These are phyloP conservation scores for roundworm (Caenorhabditis elegans) DNA, from an alignment of 1,140 invertebrate species.

Conservation along the genomic window DNA sequence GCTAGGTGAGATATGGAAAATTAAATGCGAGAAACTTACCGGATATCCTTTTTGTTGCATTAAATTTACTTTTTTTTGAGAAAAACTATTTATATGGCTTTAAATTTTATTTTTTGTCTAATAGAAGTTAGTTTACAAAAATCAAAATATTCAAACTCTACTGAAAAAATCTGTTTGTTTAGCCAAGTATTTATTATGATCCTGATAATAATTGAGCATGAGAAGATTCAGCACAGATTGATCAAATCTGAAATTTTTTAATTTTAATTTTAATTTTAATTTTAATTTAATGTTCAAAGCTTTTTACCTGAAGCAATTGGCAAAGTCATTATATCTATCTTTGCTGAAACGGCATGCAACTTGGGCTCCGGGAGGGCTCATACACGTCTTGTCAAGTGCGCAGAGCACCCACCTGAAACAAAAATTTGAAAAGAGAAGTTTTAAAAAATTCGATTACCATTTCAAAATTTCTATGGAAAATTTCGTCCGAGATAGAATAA, in stretches of 20 bases:
- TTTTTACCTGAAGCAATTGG: not conserved
- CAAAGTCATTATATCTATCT: not conserved
- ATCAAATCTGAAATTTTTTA: not conserved
- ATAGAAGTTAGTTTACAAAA: no score
- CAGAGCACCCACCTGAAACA: not conserved
- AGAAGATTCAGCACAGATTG: not conserved
- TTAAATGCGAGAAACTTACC: no score
- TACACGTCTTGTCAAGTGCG: not conserved
- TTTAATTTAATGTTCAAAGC: no score
- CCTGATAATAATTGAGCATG: not conserved
- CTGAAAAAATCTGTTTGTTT: no score
- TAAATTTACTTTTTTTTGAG: no score
- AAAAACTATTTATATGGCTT: no score
- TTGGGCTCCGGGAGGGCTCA: not conserved
- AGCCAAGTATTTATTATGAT: not conserved
- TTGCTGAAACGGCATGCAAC: not conserved
- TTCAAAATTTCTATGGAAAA: not conserved
- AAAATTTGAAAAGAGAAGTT: no score
- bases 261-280: not conserved
- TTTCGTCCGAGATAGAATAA: not conserved
- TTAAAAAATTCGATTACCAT: not conserved
- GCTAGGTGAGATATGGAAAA: no score
- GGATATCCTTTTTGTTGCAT: no score
- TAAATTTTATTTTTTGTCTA: no score
- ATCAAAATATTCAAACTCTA: no score